Percentiles rank a stretch among this genome's conserved stretches.
These are phyloP conservation scores for Oscheius sp. DNA, from an alignment of 2,888 invertebrate species.

Conservation along the genomic window DNA sequence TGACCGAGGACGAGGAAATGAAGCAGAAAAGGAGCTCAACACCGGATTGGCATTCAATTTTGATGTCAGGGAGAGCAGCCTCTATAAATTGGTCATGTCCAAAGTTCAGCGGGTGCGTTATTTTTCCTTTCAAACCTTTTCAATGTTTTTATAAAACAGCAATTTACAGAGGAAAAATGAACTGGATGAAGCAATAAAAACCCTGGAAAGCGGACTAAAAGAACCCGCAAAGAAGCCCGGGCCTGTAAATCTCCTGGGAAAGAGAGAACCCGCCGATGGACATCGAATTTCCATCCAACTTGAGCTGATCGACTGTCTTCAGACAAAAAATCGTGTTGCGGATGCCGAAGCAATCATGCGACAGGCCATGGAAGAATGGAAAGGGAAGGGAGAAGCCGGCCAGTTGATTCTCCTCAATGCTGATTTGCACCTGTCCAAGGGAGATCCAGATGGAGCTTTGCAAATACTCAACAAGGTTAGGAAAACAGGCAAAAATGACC, in stretches of 20 bases:
- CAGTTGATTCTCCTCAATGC: slow-evolving; percentile 87
- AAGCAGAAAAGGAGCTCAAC: slow-evolving; percentile 52
- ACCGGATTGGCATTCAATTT: slow-evolving; percentile 89
- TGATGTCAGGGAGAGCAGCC: slow-evolving; percentile 88
- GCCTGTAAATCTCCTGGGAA: slow-evolving; percentile 42
- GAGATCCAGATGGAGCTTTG: slow-evolving; percentile 86
- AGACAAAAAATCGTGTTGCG: slow-evolving; percentile 53
- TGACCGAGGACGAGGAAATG: slow-evolving; percentile 58
- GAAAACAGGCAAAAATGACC: too few species aligned
- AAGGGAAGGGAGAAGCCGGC: slow-evolving; percentile 86
- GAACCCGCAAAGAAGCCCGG: slow-evolving; percentile 44
- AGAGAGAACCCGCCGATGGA: slow-evolving; percentile 59
- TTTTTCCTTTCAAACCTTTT: too few species aligned
- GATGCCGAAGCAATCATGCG: slow-evolving; percentile 87
- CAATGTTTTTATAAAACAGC: not conserved
- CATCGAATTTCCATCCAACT: slow-evolving; percentile 89
- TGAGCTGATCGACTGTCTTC: slow-evolving; percentile 83
- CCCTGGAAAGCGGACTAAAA: slow-evolving; percentile 44
- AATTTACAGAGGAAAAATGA: slow-evolving; percentile 43
- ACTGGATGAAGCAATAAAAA: slow-evolving; percentile 52
- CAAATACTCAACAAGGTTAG: slow-evolving; percentile 78
- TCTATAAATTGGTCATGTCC: slow-evolving; percentile 89
- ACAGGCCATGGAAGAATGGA: slow-evolving; percentile 77
- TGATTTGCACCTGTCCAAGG: slow-evolving; percentile 84
- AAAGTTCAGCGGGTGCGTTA: slow-evolving; percentile 83